Base-by-base conservation (phyloP, 2,797 vertebrate genomes). In the Capromys pilorides region DNA sequence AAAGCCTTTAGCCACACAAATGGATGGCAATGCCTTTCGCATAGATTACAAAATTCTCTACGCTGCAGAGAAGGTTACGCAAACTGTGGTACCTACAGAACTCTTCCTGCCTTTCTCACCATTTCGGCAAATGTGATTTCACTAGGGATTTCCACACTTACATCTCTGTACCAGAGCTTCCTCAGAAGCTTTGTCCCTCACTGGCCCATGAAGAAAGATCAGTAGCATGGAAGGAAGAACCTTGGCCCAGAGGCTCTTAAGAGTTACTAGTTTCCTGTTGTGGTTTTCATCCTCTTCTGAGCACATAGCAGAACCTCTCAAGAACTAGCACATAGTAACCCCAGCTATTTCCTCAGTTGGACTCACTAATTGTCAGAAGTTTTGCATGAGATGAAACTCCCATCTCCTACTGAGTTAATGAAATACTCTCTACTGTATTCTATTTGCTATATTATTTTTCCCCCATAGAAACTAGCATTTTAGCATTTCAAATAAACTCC, bases 271-370 rank as follows among this genome's bases (percentile, higher is more conserved):
- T n/a, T 93, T 87, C n/a, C 31, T 41, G 1, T 7, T 83, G 3
- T 75, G 7, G 71, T 87, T 61, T 59, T 62, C n/a, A 82, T 82
- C 64, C 26, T 80, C 54, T 59, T 73, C 11, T 78, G 13, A 93
- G 33, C 1, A 66, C 54, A 33, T 59, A 86, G 10, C 4, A 67
- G 57, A 85, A 75, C 6, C 36, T 66, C 83, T 64, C 59, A 69
- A 39, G 39, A 82, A 18, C 45, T 22, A 24, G 41, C 71, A 19
- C 18, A 22, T 36, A 33, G 61, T 75, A 31, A 67, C 57, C 11
- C 31, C 8, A 69, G 9, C 0, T 39, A 14, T 91, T 64, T 13
- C 28, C 8, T 61, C 16, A 22, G 22, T 1, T 36, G 19, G 26
- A 22, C 51, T 64, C 67, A 81, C 36, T 24, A 7, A 89, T 75